Percentiles rank a stretch among this genome's conserved stretches.
Evolutionary conservation across 2,797 vertebrate genomes (phyloP).

Genomic region (Cyclopterus lumpus): DNA sequence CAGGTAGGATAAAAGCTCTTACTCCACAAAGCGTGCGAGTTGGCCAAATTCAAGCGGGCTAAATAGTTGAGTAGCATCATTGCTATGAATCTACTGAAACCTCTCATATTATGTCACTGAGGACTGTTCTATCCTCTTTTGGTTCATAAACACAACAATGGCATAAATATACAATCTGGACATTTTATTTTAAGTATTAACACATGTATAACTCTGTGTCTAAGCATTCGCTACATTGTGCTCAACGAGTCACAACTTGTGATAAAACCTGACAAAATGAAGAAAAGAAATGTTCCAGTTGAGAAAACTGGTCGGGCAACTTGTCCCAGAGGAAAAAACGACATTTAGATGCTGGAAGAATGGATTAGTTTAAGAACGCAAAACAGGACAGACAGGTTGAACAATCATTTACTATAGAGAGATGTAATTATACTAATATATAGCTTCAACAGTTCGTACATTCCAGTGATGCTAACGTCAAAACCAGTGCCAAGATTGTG

Average conservation of each 20-base stretch:
- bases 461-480: slow-evolving; percentile 63
- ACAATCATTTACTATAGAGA: slow-evolving; percentile 56
- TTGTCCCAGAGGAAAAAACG: slow-evolving; percentile 34
- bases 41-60: slow-evolving; percentile 38
- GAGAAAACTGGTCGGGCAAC: slow-evolving; percentile 61
- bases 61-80: slow-evolving; percentile 13
- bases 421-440: slow-evolving; percentile 79
- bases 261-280: slow-evolving; percentile 44
- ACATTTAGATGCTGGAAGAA: slow-evolving; percentile 45
- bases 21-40: not conserved
- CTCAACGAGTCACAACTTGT: slow-evolving; percentile 22
- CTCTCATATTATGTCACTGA: not conserved
- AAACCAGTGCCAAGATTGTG: slow-evolving; percentile 49
- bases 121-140: not conserved
- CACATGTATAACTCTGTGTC: not conserved
- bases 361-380: slow-evolving; percentile 59
- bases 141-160: too few species aligned
- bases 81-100: slow-evolving; percentile 38
- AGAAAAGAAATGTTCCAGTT: slow-evolving; percentile 45
- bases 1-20: slow-evolving; percentile 4
- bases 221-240: not conserved
- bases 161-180: slow-evolving; percentile 21
- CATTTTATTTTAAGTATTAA: slow-evolving; percentile 48
- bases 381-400: slow-evolving; percentile 70
- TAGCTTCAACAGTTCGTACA: slow-evolving; percentile 65